Percentiles rank a stretch among this genome's conserved stretches.
Conservation (phyloP, 2,888 invertebrate genomes). For the Tenthredo livida region DNA sequence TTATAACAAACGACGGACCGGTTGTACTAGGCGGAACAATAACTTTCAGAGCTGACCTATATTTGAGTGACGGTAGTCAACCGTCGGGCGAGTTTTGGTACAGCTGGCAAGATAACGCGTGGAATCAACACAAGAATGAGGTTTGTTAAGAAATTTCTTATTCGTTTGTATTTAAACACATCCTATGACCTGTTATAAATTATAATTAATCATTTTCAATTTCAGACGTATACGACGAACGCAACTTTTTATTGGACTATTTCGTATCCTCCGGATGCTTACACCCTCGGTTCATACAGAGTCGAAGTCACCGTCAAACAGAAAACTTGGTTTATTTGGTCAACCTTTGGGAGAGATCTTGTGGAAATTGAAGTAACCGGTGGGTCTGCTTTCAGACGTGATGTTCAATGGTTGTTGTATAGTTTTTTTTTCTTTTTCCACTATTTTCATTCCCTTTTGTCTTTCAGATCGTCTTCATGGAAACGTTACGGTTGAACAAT, state of each 20-base stretch:
- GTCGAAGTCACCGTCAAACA: conserved; percentile 80
- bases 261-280: conserved; percentile 80
- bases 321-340: conserved; percentile 75
- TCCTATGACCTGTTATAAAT: not conserved
- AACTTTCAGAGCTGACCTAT: conserved; percentile 84
- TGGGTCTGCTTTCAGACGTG: conserved; percentile 66
- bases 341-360: conserved; percentile 75
- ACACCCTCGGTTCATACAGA: conserved; percentile 82
- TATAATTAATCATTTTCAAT: not conserved
- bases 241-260: conserved; percentile 83
- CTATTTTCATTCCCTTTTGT: conserved; percentile 50
- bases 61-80: conserved; percentile 71
- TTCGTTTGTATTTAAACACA: too few species aligned
- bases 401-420: not conserved
- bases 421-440: not conserved
- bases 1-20: conserved; percentile 83
- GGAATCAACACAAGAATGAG: conserved; percentile 78
- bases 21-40: conserved; percentile 87
- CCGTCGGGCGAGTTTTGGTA: conserved; percentile 80
- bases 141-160: conserved; percentile 73
- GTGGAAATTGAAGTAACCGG: conserved; percentile 79
- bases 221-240: conserved; percentile 73
- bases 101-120: conserved; percentile 83
- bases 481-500: conserved; percentile 83
- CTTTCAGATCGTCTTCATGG: conserved; percentile 85